Percentiles rank a stretch among this genome's conserved stretches.
Conservation (phyloP, 92 coral and sea anemone species). For the Palythoa grandiflora region DNA sequence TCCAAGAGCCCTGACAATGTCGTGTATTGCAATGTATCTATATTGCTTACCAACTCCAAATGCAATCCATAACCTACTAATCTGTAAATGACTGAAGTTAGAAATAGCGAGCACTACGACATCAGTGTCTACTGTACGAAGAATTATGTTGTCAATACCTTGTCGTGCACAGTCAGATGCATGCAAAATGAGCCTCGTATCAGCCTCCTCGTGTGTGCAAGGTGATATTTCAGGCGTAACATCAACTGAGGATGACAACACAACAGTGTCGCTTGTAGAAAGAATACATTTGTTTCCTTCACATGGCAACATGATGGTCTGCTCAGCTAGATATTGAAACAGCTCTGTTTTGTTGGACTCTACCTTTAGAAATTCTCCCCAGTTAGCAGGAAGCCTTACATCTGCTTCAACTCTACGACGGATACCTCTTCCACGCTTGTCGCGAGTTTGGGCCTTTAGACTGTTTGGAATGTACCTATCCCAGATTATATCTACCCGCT, state of each 20-base stretch:
- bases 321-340: constrained; percentile 51
- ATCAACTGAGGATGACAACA: constrained; percentile 48
- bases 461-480: constrained; percentile 55
- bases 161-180: constrained; percentile 51
- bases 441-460: constrained; percentile 60
- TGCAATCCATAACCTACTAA: constrained; percentile 41
- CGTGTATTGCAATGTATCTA: constrained; percentile 45
- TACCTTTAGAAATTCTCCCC: constrained; percentile 53
- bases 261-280: constrained; percentile 49
- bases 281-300: constrained; percentile 37
- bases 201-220: constrained; percentile 56
- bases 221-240: constrained; percentile 48
- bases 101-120: constrained; percentile 44
- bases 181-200: constrained; percentile 43
- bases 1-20: constrained; percentile 52
- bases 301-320: constrained; percentile 28
- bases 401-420: constrained; percentile 58
- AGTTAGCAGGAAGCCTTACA: constrained; percentile 48
- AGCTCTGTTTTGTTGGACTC: constrained; percentile 56
- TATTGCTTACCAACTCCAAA: constrained; percentile 48
- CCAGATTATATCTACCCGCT: constrained; percentile 46
- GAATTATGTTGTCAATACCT: constrained; percentile 34
- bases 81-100: constrained; percentile 44
- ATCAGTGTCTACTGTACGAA: constrained; percentile 46
- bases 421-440: constrained; percentile 57